These are phyloP conservation scores for Labrus mixtus DNA, from an alignment of 2,113 vertebrate genomes.

Conservation along the genomic window DNA sequence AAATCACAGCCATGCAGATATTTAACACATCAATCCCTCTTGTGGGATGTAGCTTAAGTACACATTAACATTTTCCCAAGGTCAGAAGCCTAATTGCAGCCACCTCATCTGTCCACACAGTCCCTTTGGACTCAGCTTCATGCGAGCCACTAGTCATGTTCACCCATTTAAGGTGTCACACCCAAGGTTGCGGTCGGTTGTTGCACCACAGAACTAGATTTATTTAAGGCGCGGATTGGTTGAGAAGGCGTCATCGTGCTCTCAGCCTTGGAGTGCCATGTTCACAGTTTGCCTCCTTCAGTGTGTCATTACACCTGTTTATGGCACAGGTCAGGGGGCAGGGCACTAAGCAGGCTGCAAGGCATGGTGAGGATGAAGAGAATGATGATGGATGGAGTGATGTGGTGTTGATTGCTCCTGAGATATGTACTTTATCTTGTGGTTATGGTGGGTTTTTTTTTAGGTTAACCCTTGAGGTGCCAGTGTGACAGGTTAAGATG, in stretches of 20 bases:
- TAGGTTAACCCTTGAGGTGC: conserved; percentile 13
- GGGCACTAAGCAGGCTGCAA: conserved; percentile 18
- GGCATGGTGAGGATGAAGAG: conserved; percentile 30
- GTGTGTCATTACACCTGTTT: conserved; percentile 60
- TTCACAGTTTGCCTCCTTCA: conserved; percentile 55
- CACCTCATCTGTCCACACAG: conserved; percentile 16
- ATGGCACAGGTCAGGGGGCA: conserved; percentile 66
- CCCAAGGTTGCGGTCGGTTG: conserved; percentile 28
- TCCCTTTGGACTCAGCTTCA: conserved; percentile 12
- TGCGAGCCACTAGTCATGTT: conserved; percentile 4
- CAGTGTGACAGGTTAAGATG: conserved; percentile 53
- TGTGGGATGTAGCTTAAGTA: background rate
- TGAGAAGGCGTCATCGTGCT: conserved; percentile 52
- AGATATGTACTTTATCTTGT: conserved; percentile 16
- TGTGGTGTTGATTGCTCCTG: conserved; percentile 28
- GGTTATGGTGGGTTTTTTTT: conserved; percentile 20
- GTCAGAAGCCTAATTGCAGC: conserved; percentile 32
- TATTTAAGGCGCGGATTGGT: conserved; percentile 47
- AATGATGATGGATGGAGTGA: conserved; percentile 40
- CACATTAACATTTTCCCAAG: conserved; percentile 20
- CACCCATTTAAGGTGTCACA: conserved; percentile 31
- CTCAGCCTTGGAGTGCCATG: conserved; percentile 39
- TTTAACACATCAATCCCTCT: background rate
- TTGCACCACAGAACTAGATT: background rate
- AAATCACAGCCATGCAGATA: background rate